Conservation (phyloP, 2,797 vertebrate genomes). For the Gymnothorax javanicus region DNA sequence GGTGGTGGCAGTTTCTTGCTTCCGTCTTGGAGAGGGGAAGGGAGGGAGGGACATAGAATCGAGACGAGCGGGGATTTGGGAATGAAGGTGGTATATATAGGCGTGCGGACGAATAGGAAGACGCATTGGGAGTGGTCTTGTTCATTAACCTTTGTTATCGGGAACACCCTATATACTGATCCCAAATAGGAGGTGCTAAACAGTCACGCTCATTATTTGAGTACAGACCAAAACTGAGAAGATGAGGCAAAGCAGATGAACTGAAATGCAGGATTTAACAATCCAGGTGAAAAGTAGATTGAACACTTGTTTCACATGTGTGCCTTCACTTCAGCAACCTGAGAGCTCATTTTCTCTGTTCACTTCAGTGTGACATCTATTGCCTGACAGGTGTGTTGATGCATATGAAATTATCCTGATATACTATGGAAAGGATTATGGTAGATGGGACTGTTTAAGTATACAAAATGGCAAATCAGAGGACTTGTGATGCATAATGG, state of each 20-base stretch:
- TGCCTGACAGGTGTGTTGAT: neutral
- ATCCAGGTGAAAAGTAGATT: neutral
- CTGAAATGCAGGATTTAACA: neutral
- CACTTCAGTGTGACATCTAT: neutral
- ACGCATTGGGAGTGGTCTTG: too few species aligned
- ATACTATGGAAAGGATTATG: neutral
- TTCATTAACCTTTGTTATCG: too few species aligned
- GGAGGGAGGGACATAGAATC: too few species aligned
- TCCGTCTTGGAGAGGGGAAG: too few species aligned
- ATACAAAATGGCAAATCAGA: neutral
- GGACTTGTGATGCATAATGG: neutral
- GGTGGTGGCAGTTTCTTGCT: too few species aligned
- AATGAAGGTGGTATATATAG: too few species aligned
- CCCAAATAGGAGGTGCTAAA: neutral
- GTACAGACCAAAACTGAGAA: neutral
- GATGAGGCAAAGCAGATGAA: neutral
- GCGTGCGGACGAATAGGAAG: too few species aligned
- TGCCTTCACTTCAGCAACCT: slow-evolving; percentile 11
- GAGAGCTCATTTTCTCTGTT: slow-evolving; percentile 11
- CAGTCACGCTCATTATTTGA: neutral
- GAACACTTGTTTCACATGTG: neutral
- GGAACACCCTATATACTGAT: too few species aligned
- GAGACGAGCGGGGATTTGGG: too few species aligned
- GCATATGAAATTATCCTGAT: neutral
- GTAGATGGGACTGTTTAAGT: neutral